phyloP scores from a whole-genome alignment of 2,113 vertebrate species.

The Athene cunicularia region DNA sequence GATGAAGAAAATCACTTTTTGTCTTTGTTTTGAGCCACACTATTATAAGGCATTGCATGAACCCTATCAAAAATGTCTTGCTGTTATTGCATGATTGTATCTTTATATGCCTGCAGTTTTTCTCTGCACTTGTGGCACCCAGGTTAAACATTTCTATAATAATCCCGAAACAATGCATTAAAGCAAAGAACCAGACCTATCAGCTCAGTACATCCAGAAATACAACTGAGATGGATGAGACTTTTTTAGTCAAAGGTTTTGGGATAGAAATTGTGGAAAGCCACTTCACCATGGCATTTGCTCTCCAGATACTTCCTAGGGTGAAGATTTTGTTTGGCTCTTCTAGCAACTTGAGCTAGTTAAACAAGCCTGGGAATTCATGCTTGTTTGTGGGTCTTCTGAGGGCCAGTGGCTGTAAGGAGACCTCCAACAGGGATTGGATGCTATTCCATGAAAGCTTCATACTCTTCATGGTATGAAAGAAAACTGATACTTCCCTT shows the following conservation, averaged over 20 bases:
- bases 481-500: neutral
- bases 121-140: neutral
- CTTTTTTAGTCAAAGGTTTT: neutral
- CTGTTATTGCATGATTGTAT: neutral
- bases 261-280: neutral
- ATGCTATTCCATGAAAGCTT: neutral
- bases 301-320: neutral
- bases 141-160: neutral
- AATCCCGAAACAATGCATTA: neutral
- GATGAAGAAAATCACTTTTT: neutral
- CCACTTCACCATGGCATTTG: neutral
- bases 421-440: neutral
- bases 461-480: accelerated
- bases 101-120: neutral
- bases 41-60: neutral
- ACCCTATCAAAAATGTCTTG: neutral
- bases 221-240: neutral
- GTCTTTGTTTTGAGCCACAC: neutral
- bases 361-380: neutral
- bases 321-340: neutral
- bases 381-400: neutral
- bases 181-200: neutral
- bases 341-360: neutral
- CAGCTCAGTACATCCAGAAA: neutral
- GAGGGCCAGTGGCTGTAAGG: neutral